Base-by-base conservation (phyloP, 2,797 vertebrate genomes). In the Hipposideros larvatus region DNA sequence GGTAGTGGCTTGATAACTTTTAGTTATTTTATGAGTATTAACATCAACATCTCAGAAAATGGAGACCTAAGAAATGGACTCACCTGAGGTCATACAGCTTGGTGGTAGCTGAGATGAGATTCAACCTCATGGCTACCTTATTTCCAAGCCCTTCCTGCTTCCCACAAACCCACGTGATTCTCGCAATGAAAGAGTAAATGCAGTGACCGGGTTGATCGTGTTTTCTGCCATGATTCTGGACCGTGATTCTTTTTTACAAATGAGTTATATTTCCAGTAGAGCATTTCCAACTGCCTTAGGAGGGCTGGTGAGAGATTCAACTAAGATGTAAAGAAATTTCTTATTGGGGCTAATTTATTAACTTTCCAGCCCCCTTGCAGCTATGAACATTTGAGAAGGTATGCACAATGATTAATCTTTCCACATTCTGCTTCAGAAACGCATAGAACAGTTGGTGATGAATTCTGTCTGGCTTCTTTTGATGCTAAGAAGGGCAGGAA, bases 1-100 rank as follows among this genome's bases (percentile, higher is more conserved):
- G 22, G 11, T 7, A 15, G 16, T 31, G 48, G 24, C n/a, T 94
- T n/a, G 63, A 7, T 18, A 51, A 28, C 24, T 74, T 34, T 66
- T 75, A 59, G 16, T 91, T 77, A 9, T 26, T 46, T 83, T 61
- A 7, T 66, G 46, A 51, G 5, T 71, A 46, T 53, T 87, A 78
- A 43, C 65, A 61, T 48, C 31, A n/a, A 51, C 4, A 18, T 82
- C 46, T 87, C 37, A 24, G 19, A 73, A 91, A 87, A 24, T 34
- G 0, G 4, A 87, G 18, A 9, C 61, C 48, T 77, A 53, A 95
- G 87, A 92, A 92, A 65, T 46, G 10, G 10, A 53, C 19, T 89
- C 51, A 2, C 24, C 22, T 16, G 1, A 1, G 11, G 5, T 14
- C 0, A 53, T 43, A 26, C 0, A 2, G 8, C 0, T 6, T 21